phyloP scores from a whole-genome alignment of 2,888 invertebrate genomes.

The Calameuta idolon region DNA sequence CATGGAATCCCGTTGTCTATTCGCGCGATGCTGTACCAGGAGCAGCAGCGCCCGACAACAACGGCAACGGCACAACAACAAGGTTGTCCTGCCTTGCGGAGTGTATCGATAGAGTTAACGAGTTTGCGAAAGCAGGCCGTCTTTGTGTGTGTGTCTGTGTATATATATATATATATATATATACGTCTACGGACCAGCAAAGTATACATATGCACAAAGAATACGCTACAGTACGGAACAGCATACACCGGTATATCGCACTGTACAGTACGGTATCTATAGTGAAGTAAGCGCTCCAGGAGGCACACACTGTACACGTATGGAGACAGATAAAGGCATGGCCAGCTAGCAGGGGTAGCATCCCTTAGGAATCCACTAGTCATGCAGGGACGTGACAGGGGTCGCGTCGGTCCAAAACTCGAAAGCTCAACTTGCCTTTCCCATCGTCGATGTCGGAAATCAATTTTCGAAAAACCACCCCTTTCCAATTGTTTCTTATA shows the following conservation, averaged over 20 bases:
- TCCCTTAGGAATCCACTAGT: no score
- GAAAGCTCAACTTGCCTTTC: neutral
- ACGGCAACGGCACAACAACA: slow-evolving; percentile 4
- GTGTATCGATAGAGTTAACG: slow-evolving; percentile 13
- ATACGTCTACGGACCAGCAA: no score
- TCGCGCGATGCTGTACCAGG: neutral
- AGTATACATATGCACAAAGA: no score
- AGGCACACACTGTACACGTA: no score
- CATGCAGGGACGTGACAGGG: neutral
- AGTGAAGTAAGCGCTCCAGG: no score
- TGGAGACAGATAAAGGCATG: no score
- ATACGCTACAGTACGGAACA: no score
- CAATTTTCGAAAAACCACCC: neutral
- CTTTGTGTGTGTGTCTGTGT: no score
- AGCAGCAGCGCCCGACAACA: slow-evolving; percentile 4
- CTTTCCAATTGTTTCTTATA: neutral
- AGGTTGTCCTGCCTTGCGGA: slow-evolving; percentile 37
- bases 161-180: no score
- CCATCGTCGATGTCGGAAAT: neutral
- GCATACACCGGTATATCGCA: no score
- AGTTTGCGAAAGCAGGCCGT: slow-evolving; percentile 14
- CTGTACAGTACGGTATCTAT: no score
- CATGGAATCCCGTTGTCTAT: slow-evolving; percentile 6
- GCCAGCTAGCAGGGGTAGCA: no score
- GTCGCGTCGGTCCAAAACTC: neutral